phyloP scores from a whole-genome alignment of 1,140 invertebrate species.

The Bombus vancouverensis region DNA sequence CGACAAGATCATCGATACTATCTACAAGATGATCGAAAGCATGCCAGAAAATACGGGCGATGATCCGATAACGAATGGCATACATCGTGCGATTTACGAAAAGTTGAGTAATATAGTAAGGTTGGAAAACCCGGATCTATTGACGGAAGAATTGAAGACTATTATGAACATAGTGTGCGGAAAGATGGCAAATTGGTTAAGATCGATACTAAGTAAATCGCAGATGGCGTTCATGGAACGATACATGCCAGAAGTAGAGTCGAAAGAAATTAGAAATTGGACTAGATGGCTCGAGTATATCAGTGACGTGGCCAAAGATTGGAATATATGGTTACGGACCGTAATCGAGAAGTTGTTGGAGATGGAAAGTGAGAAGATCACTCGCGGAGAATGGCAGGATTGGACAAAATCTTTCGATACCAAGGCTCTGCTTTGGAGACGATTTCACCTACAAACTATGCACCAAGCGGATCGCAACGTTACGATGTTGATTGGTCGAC shows the following conservation, averaged over 20 bases:
- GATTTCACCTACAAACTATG: conserved; percentile 67
- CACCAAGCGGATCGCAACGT: conserved; percentile 68
- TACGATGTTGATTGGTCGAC: conserved; percentile 60
- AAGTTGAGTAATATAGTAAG: conserved; percentile 54
- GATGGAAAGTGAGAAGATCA: conserved; percentile 59
- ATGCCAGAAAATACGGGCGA: conserved; percentile 54
- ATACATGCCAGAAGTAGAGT: conserved; percentile 65
- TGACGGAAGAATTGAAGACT: conserved; percentile 60
- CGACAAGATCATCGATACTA: conserved; percentile 63
- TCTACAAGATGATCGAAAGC: conserved; percentile 66
- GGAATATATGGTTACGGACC: conserved; percentile 68
- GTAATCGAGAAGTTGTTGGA: conserved; percentile 56
- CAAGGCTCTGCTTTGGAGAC: conserved; percentile 64
- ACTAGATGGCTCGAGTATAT: conserved; percentile 65
- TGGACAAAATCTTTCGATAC: conserved; percentile 68
- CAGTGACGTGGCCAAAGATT: conserved; percentile 59
- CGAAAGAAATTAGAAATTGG: conserved; percentile 63
- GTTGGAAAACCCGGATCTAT: conserved; percentile 45
- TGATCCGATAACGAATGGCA: conserved; percentile 62
- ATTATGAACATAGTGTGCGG: conserved; percentile 70
- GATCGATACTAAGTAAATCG: conserved; percentile 58
- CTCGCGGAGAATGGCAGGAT: conserved; percentile 63
- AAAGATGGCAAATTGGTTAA: conserved; percentile 74
- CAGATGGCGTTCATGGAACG: conserved; percentile 58
- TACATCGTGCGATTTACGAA: conserved; percentile 70